phyloP scores from a whole-genome alignment of 1,140 invertebrate genomes.

The Saccostrea cuccullata region DNA sequence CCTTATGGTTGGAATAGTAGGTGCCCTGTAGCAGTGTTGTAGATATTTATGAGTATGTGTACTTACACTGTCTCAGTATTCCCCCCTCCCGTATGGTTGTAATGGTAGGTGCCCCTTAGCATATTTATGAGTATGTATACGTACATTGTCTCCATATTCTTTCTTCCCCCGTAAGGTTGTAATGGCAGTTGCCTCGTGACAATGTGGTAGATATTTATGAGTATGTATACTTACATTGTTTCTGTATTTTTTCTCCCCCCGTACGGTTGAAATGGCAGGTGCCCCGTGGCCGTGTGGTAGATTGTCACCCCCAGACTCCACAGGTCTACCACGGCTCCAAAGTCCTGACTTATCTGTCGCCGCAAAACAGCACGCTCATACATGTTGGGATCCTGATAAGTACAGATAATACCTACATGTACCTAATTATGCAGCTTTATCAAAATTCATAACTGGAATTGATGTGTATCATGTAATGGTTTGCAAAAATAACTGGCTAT shows the following conservation, averaged over 20 bases:
- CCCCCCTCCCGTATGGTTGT: too few species aligned
- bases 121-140: background rate
- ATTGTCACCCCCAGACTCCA: conserved; percentile 98
- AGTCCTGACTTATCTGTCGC: conserved; percentile 88
- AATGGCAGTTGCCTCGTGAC: conserved; percentile 97
- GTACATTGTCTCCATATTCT: conserved; percentile 83
- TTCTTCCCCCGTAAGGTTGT: conserved; percentile 92
- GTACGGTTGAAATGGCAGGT: conserved; percentile 94
- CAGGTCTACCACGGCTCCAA: conserved; percentile 94
- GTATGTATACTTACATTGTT: background rate
- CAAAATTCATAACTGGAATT: too few species aligned
- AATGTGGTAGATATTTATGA: conserved; percentile 94
- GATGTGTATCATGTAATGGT: too few species aligned
- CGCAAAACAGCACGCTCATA: conserved; percentile 95
- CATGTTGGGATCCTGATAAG: conserved; percentile 91
- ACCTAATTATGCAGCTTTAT: too few species aligned
- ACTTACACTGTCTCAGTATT: too few species aligned
- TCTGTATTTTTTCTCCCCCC: conserved; percentile 92
- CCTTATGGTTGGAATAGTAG: conserved; percentile 95
- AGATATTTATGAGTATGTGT: conserved; percentile 80
- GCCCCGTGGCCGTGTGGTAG: conserved; percentile 96
- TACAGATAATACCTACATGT: background rate
- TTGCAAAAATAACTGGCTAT: too few species aligned
- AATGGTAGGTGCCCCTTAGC: too few species aligned
- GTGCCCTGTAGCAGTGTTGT: conserved; percentile 96